A percentile compares a stretch with the other conserved stretches of the same genome.
phyloP scores from a whole-genome alignment of 2,113 vertebrate species.

The Oplegnathus fasciatus region DNA sequence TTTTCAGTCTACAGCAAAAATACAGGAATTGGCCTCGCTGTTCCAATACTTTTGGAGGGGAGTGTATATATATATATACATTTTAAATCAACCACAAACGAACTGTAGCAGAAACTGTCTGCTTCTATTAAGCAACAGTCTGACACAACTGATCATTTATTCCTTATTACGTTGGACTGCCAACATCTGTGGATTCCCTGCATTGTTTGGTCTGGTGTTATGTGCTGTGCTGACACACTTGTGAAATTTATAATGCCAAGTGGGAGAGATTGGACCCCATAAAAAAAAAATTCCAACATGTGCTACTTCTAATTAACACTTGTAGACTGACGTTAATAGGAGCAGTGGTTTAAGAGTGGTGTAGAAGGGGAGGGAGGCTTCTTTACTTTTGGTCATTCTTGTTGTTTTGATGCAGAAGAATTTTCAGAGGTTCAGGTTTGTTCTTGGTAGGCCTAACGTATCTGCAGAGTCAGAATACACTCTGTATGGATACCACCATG shows the following conservation, averaged over 20 bases:
- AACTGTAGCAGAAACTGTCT: too few relatives aligned
- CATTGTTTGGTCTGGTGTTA: conserved; percentile 6
- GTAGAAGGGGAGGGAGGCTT: neutral
- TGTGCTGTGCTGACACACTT: conserved; percentile 16
- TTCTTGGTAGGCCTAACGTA: neutral
- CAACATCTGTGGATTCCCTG: conserved; percentile 41
- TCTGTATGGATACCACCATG: neutral
- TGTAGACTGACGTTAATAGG: neutral
- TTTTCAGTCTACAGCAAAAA: too few relatives aligned
- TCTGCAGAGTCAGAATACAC: neutral
- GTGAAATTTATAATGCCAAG: conserved; percentile 52
- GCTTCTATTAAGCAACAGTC: conserved; percentile 12
- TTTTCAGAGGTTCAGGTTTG: neutral
- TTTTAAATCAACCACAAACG: neutral
- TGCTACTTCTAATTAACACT: conserved; percentile 44
- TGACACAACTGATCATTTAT: neutral
- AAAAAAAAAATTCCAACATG: conserved; percentile 44
- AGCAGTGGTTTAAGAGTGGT: neutral
- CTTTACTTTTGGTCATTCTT: too few relatives aligned
- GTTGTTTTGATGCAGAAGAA: neutral
- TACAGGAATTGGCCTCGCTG: too few relatives aligned
- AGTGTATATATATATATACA: too few relatives aligned
- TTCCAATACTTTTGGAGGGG: too few relatives aligned
- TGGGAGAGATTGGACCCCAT: conserved; percentile 7
- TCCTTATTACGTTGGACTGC: neutral